Percentiles rank a stretch among this genome's conserved stretches.
phyloP scores from a whole-genome alignment of 2,888 invertebrate genomes.

The Encarsia formosa region DNA sequence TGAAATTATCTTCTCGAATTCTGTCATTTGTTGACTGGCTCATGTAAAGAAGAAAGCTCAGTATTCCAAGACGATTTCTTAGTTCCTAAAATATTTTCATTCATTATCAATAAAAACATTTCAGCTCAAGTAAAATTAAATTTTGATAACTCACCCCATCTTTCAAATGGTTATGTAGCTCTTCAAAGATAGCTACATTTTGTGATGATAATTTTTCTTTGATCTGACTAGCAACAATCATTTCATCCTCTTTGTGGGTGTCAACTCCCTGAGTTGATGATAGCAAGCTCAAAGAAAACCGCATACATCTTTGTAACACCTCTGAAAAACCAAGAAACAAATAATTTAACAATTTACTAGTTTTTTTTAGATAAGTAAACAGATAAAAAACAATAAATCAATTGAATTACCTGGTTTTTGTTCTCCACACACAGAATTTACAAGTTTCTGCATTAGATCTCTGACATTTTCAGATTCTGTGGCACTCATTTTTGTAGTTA shows the following conservation, averaged over 20 bases:
- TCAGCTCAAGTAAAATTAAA: not conserved
- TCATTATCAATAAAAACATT: constrained; percentile 1
- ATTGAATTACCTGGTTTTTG: constrained; percentile 43
- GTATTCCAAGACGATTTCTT: constrained; percentile 40
- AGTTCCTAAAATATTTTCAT: constrained; percentile 32
- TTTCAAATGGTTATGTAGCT: constrained; percentile 44
- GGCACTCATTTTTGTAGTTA: constrained; percentile 38
- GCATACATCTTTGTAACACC: constrained; percentile 38
- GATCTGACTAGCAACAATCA: constrained; percentile 40
- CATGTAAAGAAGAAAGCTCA: constrained; percentile 42
- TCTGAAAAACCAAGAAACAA: constrained; percentile 32
- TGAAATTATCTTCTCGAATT: constrained; percentile 37
- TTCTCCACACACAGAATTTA: constrained; percentile 45
- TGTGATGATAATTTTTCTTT: constrained; percentile 41
- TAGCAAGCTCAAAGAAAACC: constrained; percentile 42
- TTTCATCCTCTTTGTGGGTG: constrained; percentile 43
- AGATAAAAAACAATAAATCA: not conserved
- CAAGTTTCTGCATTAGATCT: constrained; percentile 46
- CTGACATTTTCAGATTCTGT: constrained; percentile 43
- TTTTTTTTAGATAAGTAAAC: not conserved
- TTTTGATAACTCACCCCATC: constrained; percentile 38
- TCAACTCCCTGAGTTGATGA: constrained; percentile 44
- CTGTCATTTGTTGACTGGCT: constrained; percentile 37
- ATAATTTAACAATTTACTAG: not conserved
- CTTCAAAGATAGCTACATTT: constrained; percentile 43